These are phyloP conservation scores for Lacanobia wlatinum DNA, from an alignment of 2,888 invertebrate genomes.

Conservation along the genomic window DNA sequence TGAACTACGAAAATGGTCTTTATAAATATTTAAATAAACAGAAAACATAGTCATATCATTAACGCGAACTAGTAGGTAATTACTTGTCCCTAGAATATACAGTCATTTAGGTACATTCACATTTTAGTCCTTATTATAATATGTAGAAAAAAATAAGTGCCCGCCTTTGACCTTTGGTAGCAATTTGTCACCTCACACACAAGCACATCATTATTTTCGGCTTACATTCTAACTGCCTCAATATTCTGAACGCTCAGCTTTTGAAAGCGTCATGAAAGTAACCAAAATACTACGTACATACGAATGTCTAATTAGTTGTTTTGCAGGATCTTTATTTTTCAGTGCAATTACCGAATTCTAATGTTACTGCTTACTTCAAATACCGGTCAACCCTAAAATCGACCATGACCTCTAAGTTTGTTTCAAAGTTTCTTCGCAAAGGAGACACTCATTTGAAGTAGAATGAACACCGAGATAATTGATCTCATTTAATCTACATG, in stretches of 20 bases:
- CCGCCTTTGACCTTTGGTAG: conserved; percentile 20
- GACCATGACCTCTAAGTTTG: neutral
- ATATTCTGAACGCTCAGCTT: conserved; percentile 16
- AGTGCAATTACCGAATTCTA: neutral
- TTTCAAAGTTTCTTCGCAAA: neutral
- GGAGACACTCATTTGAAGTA: neutral
- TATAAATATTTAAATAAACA: conserved; percentile 1
- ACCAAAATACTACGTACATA: conserved; percentile 1
- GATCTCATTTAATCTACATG: neutral
- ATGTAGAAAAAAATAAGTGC: neutral
- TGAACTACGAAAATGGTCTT: neutral
- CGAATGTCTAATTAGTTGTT: conserved; percentile 7
- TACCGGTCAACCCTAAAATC: too few relatives aligned
- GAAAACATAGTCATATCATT: neutral
- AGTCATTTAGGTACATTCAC: neutral
- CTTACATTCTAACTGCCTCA: conserved; percentile 31
- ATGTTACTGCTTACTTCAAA: too few relatives aligned
- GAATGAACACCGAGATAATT: neutral
- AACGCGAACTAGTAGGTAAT: conserved; percentile 5
- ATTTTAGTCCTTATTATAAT: neutral
- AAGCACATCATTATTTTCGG: conserved; percentile 55
- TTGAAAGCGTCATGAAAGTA: conserved; percentile 13
- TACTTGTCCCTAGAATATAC: neutral
- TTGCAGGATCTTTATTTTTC: neutral
- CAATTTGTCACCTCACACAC: conserved; percentile 34